These are phyloP conservation scores for Cyclura pinguis DNA, from an alignment of 2,797 vertebrate genomes.

Conservation along the genomic window DNA sequence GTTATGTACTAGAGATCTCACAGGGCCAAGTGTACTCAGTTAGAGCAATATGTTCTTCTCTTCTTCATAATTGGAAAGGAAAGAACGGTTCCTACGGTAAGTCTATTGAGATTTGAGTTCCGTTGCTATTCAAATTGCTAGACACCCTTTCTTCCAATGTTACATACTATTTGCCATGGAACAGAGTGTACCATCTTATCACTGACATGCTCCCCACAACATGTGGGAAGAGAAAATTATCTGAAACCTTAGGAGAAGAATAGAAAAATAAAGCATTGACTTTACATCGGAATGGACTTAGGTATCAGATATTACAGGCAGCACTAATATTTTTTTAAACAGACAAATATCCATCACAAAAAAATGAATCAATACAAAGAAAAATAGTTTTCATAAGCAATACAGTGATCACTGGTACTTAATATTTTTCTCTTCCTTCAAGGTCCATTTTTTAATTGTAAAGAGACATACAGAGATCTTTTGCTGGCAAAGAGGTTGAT, in stretches of 20 bases:
- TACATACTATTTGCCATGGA: not conserved
- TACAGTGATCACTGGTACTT: not conserved
- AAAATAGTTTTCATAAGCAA: not conserved
- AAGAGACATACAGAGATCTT: not conserved
- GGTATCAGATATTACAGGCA: not conserved
- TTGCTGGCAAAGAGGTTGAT: not conserved
- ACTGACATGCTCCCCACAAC: not conserved
- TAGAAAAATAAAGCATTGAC: not conserved
- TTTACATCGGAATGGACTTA: not conserved
- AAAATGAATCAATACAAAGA: not conserved
- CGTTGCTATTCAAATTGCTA: not conserved
- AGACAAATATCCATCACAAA: not conserved
- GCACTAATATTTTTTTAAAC: not conserved
- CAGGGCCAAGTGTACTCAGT: slow-evolving; percentile 11
- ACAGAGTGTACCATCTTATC: not conserved
- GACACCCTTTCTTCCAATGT: not conserved
- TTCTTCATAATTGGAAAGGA: slow-evolving; percentile 17
- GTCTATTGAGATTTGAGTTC: not conserved
- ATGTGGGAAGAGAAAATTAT: not conserved
- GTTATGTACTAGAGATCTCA: slow-evolving; percentile 22
- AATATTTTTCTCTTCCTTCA: not conserved
- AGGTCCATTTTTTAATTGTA: not conserved
- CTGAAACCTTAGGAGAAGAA: not conserved
- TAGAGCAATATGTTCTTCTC: slow-evolving; percentile 8
- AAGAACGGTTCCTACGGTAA: not conserved